Evolutionary conservation across 2,888 invertebrate genomes (phyloP).

Genomic region (Ceriagrion tenellum): DNA sequence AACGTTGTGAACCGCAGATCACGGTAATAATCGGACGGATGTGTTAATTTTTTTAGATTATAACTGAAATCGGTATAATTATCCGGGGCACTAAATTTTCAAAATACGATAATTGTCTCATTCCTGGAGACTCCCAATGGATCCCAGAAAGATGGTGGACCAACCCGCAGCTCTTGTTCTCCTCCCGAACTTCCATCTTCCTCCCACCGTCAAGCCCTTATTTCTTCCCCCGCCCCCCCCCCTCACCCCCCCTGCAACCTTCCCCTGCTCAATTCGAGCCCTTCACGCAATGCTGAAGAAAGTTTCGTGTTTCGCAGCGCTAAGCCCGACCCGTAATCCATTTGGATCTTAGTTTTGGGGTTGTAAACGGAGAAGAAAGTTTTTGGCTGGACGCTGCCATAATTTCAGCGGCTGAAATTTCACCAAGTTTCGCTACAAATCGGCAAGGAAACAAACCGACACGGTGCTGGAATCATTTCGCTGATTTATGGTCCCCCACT

Average conservation of each 20-base stretch:
- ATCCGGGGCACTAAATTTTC: no score
- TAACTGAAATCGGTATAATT: no score
- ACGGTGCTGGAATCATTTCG: no score
- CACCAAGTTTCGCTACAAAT: background rate
- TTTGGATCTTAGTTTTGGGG: background rate
- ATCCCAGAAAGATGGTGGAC: no score
- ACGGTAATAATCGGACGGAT: no score
- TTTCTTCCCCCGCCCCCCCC: no score
- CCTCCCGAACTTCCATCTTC: background rate
- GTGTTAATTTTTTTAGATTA: no score
- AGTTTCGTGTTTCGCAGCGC: constrained; percentile 40
- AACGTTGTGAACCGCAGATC: no score
- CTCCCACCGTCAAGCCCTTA: no score
- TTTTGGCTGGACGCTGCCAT: constrained; percentile 13
- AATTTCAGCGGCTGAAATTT: constrained; percentile 7
- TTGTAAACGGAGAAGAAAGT: constrained; percentile 42
- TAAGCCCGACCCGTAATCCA: background rate
- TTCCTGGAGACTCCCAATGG: no score
- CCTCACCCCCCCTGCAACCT: background rate
- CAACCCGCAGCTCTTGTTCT: background rate
- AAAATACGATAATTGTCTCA: no score
- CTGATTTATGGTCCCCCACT: no score
- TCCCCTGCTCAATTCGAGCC: background rate
- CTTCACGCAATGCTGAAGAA: background rate
- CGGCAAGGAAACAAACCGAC: background rate